Base-by-base conservation (phyloP, 2,113 vertebrate species). In the Sebastes fasciatus region DNA sequence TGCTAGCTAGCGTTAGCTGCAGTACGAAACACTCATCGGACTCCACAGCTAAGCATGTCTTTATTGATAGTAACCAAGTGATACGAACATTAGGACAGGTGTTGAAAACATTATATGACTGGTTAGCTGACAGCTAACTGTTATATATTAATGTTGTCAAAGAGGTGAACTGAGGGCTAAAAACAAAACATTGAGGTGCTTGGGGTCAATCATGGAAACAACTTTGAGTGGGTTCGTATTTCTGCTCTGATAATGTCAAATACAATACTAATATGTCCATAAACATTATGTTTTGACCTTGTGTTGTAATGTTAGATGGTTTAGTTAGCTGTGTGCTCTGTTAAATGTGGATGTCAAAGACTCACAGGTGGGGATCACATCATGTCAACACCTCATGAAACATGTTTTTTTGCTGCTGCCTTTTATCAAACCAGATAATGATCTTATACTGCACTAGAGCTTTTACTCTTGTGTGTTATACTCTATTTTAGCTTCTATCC, bases 141-240 rank as follows among this genome's bases (percentile, higher is more conserved):
- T 5, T 17, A 34, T 51, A 10, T 48, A 2, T 40, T 7, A 3
- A 1, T 21, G 16, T 5, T 54, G 46, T 42, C 60, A 43, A 14
- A 12, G 49, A 81, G 40, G 66, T 63, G 14, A 51, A 60, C n/a
- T 58, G 40, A 2, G 0, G 5, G 87, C 82, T 88, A 85, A 86
- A 89, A 90, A 87, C 86, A 88, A 90, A 86, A 85, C 85, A 87
- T 6, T 52, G 69, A 10, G 14, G 72, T 80, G 2, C 51, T n/a
- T 48, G 34, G 34, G 34, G 45, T 74, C 11, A 16, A 49, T 77
- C 64, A 63, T 3, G 62, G 10, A n/a, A n/a, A 17, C 34, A 79
- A 63, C 9, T 83, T 69, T 42, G 2, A 2, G 21, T 34, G 17
- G 12, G 1, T 26, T 61, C 21, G 2, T 13, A 19, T 74, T 26